These are phyloP conservation scores for Barnardius zonarius DNA, from an alignment of 2,113 vertebrate genomes.

Conservation along the genomic window DNA sequence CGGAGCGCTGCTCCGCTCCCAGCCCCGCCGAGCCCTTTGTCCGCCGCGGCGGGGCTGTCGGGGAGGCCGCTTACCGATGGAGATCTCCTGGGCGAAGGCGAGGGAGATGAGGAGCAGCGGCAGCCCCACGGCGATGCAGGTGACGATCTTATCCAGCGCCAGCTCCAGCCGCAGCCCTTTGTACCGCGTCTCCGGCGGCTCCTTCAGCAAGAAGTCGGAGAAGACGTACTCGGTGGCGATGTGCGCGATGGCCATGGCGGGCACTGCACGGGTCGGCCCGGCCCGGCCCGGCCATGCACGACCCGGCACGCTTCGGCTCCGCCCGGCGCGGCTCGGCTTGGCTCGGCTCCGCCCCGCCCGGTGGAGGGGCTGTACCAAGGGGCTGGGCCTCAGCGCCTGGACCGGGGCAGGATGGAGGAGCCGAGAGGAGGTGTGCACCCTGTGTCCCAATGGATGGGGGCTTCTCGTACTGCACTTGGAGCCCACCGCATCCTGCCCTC, in stretches of 20 bases:
- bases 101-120: slow-evolving; percentile 95
- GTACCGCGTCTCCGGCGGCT: slow-evolving; percentile 84
- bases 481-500: not conserved
- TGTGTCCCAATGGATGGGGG: too few species aligned
- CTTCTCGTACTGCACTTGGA: not conserved
- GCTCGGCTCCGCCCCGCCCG: not conserved
- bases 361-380: not conserved
- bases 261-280: fast-evolving
- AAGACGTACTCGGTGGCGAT: slow-evolving; percentile 95
- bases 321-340: not conserved
- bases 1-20: not conserved
- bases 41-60: not conserved
- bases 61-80: slow-evolving; percentile 79
- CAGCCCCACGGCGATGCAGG: slow-evolving; percentile 88
- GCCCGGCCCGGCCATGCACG: not conserved
- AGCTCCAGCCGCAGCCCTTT: slow-evolving; percentile 91
- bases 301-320: not conserved
- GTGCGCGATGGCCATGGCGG: slow-evolving; percentile 90
- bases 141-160: slow-evolving; percentile 89
- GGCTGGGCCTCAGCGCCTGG: too few species aligned
- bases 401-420: not conserved
- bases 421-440: not conserved
- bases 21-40: not conserved
- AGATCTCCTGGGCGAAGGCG: slow-evolving; percentile 94
- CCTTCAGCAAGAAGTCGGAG: slow-evolving; percentile 93